Conservation (phyloP, 2,797 vertebrate genomes). For the Rhinichthys osculus region DNA sequence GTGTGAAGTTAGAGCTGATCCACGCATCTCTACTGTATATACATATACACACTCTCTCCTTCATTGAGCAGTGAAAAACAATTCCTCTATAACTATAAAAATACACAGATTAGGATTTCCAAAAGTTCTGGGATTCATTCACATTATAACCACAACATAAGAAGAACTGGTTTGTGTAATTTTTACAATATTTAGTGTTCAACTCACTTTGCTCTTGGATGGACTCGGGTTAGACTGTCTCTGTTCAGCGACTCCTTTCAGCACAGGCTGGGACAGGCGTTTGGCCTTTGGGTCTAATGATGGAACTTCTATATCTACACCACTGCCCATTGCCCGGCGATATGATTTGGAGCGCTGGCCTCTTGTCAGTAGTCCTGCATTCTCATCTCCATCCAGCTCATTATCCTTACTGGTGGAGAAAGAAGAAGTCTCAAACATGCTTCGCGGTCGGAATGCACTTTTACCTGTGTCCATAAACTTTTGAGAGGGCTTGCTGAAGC, state of each 20-base stretch:
- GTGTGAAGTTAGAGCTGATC: neutral
- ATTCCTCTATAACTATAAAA: neutral
- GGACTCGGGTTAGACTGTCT: slow-evolving; percentile 76
- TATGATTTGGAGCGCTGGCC: slow-evolving; percentile 94
- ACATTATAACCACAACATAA: neutral
- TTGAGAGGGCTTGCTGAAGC: slow-evolving; percentile 66
- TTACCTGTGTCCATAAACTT: slow-evolving; percentile 72
- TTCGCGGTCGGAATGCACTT: slow-evolving; percentile 80
- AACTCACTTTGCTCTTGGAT: slow-evolving; percentile 84
- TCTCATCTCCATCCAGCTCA: slow-evolving; percentile 75
- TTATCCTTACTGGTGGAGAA: slow-evolving; percentile 70
- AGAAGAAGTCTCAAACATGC: slow-evolving; percentile 86
- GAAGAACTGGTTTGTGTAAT: neutral
- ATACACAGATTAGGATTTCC: neutral
- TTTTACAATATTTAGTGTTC: neutral
- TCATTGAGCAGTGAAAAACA: neutral
- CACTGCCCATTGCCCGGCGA: slow-evolving; percentile 90
- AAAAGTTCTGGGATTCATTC: neutral
- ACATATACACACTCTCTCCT: neutral
- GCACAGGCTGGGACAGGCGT: slow-evolving; percentile 78
- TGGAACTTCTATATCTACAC: slow-evolving; percentile 79
- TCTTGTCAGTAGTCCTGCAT: slow-evolving; percentile 80
- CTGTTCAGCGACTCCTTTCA: slow-evolving; percentile 80
- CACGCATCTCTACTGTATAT: neutral
- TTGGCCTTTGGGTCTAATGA: slow-evolving; percentile 75